Conservation (phyloP, 2,888 invertebrate species). For the Sepioteuthis lessoniana region DNA sequence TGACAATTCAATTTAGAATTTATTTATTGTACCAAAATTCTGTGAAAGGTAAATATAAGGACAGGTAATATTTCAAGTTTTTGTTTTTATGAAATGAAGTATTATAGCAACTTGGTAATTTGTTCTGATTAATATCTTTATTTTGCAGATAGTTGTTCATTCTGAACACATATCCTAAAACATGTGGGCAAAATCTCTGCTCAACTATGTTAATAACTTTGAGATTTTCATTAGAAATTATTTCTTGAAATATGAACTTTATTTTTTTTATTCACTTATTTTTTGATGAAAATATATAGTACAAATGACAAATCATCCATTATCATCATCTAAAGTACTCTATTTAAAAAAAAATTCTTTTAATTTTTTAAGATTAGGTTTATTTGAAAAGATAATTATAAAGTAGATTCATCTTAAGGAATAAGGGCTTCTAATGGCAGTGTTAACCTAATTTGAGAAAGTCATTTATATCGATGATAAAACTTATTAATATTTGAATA, state of each 20-base stretch:
- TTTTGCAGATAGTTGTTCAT: neutral
- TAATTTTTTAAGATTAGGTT: neutral
- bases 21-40: constrained; percentile 33
- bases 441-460: no score
- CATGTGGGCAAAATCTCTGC: neutral
- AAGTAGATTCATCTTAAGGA: no score
- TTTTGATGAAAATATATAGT: neutral
- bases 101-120: neutral
- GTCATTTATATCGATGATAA: no score
- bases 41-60: neutral
- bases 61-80: neutral
- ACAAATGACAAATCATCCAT: neutral
- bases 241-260: neutral
- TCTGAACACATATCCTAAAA: neutral
- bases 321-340: neutral
- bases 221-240: neutral
- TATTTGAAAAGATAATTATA: no score
- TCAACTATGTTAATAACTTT: neutral
- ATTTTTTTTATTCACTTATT: no score
- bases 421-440: no score
- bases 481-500: no score
- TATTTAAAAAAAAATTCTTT: no score
- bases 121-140: neutral
- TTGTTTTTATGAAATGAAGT: neutral
- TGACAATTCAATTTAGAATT: constrained; percentile 2